Evolutionary conservation across 1,140 invertebrate genomes (phyloP), one percentile per base, ranked within the genome.

Genomic region (Macrocentrus cingulum): DNA sequence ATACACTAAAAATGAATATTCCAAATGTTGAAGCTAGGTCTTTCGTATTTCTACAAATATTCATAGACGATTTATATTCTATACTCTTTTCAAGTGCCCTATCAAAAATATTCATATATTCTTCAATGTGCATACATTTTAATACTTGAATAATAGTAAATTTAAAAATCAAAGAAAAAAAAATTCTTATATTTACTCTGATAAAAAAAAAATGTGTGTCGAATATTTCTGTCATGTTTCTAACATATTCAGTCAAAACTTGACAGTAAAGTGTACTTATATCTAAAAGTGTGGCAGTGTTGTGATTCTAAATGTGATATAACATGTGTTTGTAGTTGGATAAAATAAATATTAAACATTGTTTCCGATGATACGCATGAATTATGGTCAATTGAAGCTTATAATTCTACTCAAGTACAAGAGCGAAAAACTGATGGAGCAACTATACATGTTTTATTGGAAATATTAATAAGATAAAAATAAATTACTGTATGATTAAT

Each of bases 271-370:
- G n/a, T n/a, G n/a, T n/a, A n/a, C n/a, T n/a, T n/a, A n/a, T n/a
- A n/a, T n/a, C n/a, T n/a, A n/a, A 51, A 72, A 54, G 70, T 66
- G 66, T 75, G 71, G 73, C 68, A 68, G 64, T 76, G 72, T 76
- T 77, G 72, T 77, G 74, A 79, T 79, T 69, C 67, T 76, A 77
- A 61, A 77, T 77, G 74, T 79, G 75, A 76, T 76, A 79, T 62
- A 58, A 65, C 70, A 76, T 69, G 68, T 60, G 67, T 29, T 71
- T 68, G 58, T 52, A 61, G 50, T 66, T 65, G 58, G 56, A 22
- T 60, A 16, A 37, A 53, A 41, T 59, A 61, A 59, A 45, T 39
- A 29, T 29, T 5, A 9, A 29, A 9, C 51, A 54, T 50, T 61
- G 56, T 60, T 50, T 51, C 46, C 22, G 25, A 37, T 59, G 56